A percentile compares a stretch with the other conserved stretches of the same genome.
Evolutionary conservation across 2,797 vertebrate species (phyloP).

Genomic region (Acipenser ruthenus): DNA sequence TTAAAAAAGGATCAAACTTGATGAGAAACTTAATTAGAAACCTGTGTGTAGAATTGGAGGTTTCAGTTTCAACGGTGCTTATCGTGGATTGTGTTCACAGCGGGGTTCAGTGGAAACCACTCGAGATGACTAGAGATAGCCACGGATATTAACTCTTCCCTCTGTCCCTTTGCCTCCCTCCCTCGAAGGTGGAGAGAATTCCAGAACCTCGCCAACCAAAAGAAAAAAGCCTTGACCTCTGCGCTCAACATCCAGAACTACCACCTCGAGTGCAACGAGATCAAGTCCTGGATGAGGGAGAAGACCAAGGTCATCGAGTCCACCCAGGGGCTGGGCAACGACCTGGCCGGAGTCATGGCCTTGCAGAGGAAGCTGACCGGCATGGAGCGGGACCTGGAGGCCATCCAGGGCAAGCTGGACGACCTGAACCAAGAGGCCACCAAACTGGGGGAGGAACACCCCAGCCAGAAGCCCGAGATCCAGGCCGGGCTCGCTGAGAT

Average conservation of each 20-base stretch:
- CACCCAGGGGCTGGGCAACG: slow-evolving; percentile 83
- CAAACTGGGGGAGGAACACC: slow-evolving; percentile 67
- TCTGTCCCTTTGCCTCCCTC: neutral
- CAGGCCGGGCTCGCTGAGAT: slow-evolving; percentile 57
- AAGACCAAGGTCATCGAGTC: slow-evolving; percentile 95
- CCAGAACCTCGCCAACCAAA: slow-evolving; percentile 67
- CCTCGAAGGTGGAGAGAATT: slow-evolving; percentile 79
- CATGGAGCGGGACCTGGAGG: slow-evolving; percentile 85
- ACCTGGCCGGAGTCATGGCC: slow-evolving; percentile 83
- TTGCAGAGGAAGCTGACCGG: slow-evolving; percentile 88
- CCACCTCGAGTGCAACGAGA: slow-evolving; percentile 89
- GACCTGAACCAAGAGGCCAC: slow-evolving; percentile 70
- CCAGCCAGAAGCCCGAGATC: slow-evolving; percentile 64
- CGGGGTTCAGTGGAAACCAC: too few species aligned
- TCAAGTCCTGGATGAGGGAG: slow-evolving; percentile 87
- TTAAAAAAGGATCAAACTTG: too few species aligned
- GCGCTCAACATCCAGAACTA: slow-evolving; percentile 92
- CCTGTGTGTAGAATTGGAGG: too few species aligned
- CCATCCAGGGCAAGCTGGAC: slow-evolving; percentile 80
- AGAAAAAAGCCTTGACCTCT: slow-evolving; percentile 76
- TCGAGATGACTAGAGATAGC: too few species aligned
- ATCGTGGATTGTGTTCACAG: too few species aligned
- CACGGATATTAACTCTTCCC: neutral
- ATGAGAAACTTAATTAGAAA: too few species aligned
- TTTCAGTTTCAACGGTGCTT: too few species aligned